Evolutionary conservation across 2,797 vertebrate species (phyloP), one percentile per base, ranked within the genome.

Genomic region (Triplophysa yarkandensis): DNA sequence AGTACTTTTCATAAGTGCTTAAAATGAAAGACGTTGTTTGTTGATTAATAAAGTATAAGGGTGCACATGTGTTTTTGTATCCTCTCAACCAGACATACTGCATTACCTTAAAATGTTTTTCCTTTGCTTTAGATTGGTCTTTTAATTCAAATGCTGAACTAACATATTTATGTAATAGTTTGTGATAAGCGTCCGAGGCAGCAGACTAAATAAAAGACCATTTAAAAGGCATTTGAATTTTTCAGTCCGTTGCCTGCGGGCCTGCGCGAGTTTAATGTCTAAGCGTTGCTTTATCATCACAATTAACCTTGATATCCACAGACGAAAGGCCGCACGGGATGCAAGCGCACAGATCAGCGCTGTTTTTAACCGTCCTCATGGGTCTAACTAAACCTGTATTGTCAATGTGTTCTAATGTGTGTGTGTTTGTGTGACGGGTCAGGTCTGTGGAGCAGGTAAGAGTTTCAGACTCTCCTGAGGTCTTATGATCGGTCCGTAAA

Each of bases 401-500:
- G 55, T 32, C 74, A 50, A 14, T 14, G 14, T n/a, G 44, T 68
- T 69, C 7, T 41, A 30, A 16, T 44, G 39, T 28, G 39, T 65
- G 41, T 44, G 34, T 58, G 50, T 58, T 8, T 68, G 34, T 68
- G 46, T 46, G 54, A 54, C 67, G n/a, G 65, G 80, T 79, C 46
- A 44, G 71, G 14, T 50, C 65, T 71, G 55, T 77, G 28, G 57
- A 67, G 77, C 71, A 43, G 34, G 57, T 64, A 74, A 71, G 66
- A 70, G 71, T 74, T 57, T 79, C 41, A 69, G 55, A 61, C 54
- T 80, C 66, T 77, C 77, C 44, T 46, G 71, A 67, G 77, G 61
- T 75, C 72, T 44, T 34, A 61, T 71, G 71, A 54, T 57, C 43
- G 46, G 71, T 63, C 68, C 79, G 73, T 77, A 91, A 92, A 92